Evolutionary conservation across 2,797 vertebrate species (phyloP), one percentile per base, ranked within the genome.

Genomic region (Siniperca undulata): DNA sequence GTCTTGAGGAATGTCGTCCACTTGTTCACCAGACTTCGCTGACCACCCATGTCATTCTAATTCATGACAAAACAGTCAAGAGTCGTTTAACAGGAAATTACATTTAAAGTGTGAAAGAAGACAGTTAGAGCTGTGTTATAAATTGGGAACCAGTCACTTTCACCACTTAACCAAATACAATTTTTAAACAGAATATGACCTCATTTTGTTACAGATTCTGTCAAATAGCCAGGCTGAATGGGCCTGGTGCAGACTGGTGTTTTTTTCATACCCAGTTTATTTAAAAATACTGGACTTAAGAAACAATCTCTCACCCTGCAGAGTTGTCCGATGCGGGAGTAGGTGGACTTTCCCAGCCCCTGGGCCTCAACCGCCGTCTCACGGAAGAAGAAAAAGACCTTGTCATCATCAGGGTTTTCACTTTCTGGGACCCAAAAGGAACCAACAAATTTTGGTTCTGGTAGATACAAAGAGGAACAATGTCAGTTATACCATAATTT

Each of bases 1-100:
- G 98, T 98, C 94, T 99, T 99, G 65, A 99, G 95, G 90, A 99
- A 99, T 0, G 98, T 99, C 0, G 98, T 99, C 98, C 98, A 99
- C 90, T 99, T 99, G 92, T 99, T 99, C 84, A 99, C 98, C 89
- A 99, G 94, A 90, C 98, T 99, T 70, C 98, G 95, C 93, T 99
- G 98, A 40, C 98, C 98, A 0, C 98, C 98, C 95, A 99, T 91
- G 5, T 99, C 98, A 2, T 99, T 99, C 98, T 99, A 93, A 78
- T 65, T 38, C 22, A 72, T 80, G 74, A 88, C 10, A 68, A 60
- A 75, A 74, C 4, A 24, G 0, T 30, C 4, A n/a, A 52, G 16
- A 73, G n/a, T 34, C 0, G 7, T 30, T 70, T 9, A 27, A 52
- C 5, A 42, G 22, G 1, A 44, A 16, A 81, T 46, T 17, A 42